Evolutionary conservation across 2,888 invertebrate species (phyloP), one percentile per base, ranked within the genome.

Genomic region (Chrysodeixis includens): DNA sequence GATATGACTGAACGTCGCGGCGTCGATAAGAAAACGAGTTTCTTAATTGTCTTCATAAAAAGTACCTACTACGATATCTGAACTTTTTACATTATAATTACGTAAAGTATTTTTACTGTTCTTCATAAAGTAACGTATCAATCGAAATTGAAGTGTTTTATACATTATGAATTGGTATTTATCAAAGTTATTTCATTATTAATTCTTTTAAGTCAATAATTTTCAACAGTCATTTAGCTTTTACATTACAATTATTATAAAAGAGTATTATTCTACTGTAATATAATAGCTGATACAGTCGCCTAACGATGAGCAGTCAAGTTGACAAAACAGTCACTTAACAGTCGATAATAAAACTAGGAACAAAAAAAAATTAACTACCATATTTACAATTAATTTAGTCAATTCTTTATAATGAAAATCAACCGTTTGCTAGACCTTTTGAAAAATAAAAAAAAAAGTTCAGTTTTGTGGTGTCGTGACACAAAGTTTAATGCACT

Each of bases 11-110:
- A 9, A 12, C 57, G 55, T n/a, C n/a, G n/a, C n/a, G n/a, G 18
- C 30, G 44, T 8, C 20, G 9, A 14, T 26, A 51, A 30, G 44
- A n/a, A 56, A 73, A 71, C 22, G 44, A 30, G 56, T 55, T 60
- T 35, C 12, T 16, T 57, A 30, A 54, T 32, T 40, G 26, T n/a
- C 5, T 30, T 35, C 22, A 30, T 26, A 22, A n/a, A 46, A 44
- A 56, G n/a, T 46, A 54, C 18, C n/a, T 32, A 40, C 40, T 40
- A 20, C 12, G 9, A 6, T 52, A 26, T 6, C 18, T 18, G 12
- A 46, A 35, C 30, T 55, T 55, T 14, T n/a, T 22, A 30, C 10
- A 1, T 46, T 14, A 22, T 20, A 30, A 10, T 26, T 2, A 26
- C 26, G 2, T 2, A 26, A 14, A n/a, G n/a, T n/a, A 35, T 40